A percentile compares a stretch with the other conserved stretches of the same genome.
Conservation (phyloP, 2,888 invertebrate genomes). For the Mythimna lalbum region DNA sequence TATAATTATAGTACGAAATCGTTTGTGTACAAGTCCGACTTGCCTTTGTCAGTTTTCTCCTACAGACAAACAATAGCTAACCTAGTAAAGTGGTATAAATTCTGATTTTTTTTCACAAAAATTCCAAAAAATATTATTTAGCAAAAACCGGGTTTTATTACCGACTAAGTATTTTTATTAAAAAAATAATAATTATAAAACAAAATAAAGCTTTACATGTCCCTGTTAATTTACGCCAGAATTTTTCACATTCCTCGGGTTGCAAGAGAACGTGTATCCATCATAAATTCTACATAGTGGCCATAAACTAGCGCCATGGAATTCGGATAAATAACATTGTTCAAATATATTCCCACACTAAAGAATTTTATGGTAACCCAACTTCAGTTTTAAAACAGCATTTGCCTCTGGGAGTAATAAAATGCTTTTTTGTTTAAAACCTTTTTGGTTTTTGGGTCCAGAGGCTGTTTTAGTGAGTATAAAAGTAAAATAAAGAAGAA, state of each 20-base stretch:
- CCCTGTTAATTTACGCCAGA: background rate
- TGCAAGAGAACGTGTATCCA: background rate
- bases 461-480: slow-evolving; percentile 17
- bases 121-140: background rate
- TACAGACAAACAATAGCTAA: too few species aligned
- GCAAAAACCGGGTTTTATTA: background rate
- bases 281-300: slow-evolving; percentile 11
- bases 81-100: too few species aligned
- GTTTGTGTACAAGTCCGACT: too few species aligned
- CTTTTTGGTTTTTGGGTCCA: slow-evolving; percentile 33
- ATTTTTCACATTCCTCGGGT: background rate
- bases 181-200: background rate
- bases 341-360: slow-evolving; percentile 17
- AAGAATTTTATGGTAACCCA: slow-evolving; percentile 39
- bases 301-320: slow-evolving; percentile 20
- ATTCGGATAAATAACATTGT: slow-evolving; percentile 32
- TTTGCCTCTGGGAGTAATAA: slow-evolving; percentile 35
- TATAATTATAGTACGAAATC: too few species aligned
- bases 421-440: slow-evolving; percentile 30
- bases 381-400: slow-evolving; percentile 56
- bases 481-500: slow-evolving; percentile 18
- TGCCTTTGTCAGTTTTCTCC: too few species aligned
- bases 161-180: background rate
- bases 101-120: too few species aligned
- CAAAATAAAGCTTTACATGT: background rate